Evolutionary conservation across 2,888 invertebrate species (phyloP).

Genomic region (Leptinotarsa haldemani): DNA sequence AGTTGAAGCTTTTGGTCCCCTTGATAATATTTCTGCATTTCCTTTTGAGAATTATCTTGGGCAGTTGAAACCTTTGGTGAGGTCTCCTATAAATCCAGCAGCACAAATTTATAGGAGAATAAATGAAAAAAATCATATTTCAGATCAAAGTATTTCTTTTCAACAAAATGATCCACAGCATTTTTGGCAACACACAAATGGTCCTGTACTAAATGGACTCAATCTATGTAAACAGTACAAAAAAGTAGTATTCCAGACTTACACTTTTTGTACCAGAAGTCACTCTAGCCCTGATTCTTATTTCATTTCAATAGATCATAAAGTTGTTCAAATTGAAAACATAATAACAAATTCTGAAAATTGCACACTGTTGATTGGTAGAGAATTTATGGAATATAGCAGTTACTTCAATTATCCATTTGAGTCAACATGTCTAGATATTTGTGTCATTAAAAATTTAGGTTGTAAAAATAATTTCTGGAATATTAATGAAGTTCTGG

Average conservation of each 20-base stretch:
- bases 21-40: constrained; percentile 27
- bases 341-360: background rate
- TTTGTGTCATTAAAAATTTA: background rate
- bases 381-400: background rate
- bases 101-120: constrained; percentile 18
- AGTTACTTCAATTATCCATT: background rate
- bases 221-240: constrained; percentile 1
- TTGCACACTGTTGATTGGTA: background rate
- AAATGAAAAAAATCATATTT: constrained; percentile 5
- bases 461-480: background rate
- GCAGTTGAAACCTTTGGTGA: constrained; percentile 22
- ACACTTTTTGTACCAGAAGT: background rate
- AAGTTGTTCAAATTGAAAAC: background rate
- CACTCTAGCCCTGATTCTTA: background rate
- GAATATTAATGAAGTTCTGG: background rate
- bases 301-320: background rate
- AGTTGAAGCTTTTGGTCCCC: constrained; percentile 7
- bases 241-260: background rate
- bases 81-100: constrained; percentile 21
- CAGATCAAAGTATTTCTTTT: background rate
- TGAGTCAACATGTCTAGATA: background rate
- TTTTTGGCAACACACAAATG: constrained; percentile 12
- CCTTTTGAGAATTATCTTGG: constrained; percentile 29
- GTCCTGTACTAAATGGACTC: background rate
- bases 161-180: constrained; percentile 2